These are phyloP conservation scores for Drosophila flavopinicola DNA, from an alignment of 2,888 invertebrate genomes.

Conservation along the genomic window DNA sequence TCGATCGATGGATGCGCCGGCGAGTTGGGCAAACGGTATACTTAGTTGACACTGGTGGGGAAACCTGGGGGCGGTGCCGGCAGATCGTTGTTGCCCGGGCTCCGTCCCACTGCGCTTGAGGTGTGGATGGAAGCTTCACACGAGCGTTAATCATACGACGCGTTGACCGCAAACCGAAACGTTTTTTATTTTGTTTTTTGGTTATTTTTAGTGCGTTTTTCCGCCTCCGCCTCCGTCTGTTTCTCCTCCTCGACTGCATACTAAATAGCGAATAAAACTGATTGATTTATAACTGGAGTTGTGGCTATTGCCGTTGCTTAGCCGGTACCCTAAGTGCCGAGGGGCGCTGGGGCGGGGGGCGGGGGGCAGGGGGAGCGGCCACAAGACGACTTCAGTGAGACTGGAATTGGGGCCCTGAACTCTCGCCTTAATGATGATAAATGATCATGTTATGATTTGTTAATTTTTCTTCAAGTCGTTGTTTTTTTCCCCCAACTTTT, in stretches of 20 bases:
- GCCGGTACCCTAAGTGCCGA: constrained; percentile 25
- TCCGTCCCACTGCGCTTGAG: background rate
- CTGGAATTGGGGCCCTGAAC: constrained; percentile 32
- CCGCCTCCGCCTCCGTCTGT: background rate
- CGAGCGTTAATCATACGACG: constrained; percentile 67
- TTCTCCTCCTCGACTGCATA: constrained; percentile 9
- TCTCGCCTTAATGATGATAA: constrained; percentile 80
- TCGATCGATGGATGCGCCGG: constrained; percentile 5
- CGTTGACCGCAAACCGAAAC: constrained; percentile 45
- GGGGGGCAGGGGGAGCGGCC: background rate
- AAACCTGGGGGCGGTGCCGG: background rate
- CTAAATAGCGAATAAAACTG: constrained; percentile 73
- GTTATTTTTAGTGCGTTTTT: constrained; percentile 17
- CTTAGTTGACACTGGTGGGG: constrained; percentile 13
- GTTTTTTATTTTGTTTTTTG: background rate
- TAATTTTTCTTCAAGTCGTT: constrained; percentile 64
- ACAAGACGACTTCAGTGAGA: constrained; percentile 16
- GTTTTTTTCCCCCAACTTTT: constrained; percentile 56
- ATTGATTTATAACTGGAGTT: constrained; percentile 81
- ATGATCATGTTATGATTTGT: constrained; percentile 82
- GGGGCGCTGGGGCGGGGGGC: background rate
- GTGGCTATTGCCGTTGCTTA: constrained; percentile 16
- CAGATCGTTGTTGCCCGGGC: too few species aligned
- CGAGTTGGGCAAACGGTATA: constrained; percentile 3
- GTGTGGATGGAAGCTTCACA: constrained; percentile 50